Evolutionary conservation across 2,888 invertebrate genomes (phyloP), one percentile per base, ranked within the genome.

Genomic region (Ophion slaviceki): DNA sequence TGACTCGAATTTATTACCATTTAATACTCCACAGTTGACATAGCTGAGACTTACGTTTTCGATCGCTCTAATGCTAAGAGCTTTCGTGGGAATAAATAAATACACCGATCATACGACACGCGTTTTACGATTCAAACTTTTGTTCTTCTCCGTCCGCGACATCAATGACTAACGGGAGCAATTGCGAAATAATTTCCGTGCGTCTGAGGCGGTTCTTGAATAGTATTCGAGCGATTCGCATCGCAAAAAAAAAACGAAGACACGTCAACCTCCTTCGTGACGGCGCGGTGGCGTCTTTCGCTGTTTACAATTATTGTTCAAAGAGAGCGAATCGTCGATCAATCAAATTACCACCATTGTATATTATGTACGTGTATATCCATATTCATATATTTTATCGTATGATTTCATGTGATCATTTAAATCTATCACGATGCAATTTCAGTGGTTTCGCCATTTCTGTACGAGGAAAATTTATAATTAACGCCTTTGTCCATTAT

Each of bases 1-100:
- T 14, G 80, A 61, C 66, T 80, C 80, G 76, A 90, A 91, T 92
- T 68, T 92, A 90, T 90, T 80, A 86, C 79, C 85, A 76, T 88
- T 86, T 89, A 88, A 91, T 88, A 91, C 88, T 80, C 71, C 83
- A 66, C 78, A 86, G 88, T 90, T 90, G 89, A 87, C 87, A 85
- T 57, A 87, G 87, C 86, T 40, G 45, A 36, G 53, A 68, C 32
- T 68, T 62, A 71, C 59, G 71, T 77, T 47, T 77, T 66, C 68
- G n/a, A 76, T 80, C 45, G 71, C 45, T 76, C 80, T 45, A 47
- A 66, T 36, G 17, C 59, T 20, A 70, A 64, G 40, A 76, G 20
- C 32, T 36, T 32, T 3, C 2, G 14, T 36, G n/a, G 45, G 5
- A 66, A 66, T 66, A 24, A 61, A 20, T 14, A 57, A 32, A 32